phyloP scores from a whole-genome alignment of 2,797 vertebrate genomes.

The Perodicticus potto region DNA sequence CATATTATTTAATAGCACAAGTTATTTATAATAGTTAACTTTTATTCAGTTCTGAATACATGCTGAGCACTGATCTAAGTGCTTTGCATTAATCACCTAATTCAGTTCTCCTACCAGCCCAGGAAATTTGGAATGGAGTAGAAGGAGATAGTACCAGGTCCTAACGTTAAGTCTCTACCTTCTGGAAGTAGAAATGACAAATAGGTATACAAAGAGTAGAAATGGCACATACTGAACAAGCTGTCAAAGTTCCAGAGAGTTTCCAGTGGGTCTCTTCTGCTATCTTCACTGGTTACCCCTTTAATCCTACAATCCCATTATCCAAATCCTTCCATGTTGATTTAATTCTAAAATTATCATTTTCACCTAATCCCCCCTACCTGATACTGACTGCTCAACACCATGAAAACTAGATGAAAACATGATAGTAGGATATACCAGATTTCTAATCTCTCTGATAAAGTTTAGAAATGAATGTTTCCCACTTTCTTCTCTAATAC shows the following conservation, averaged over 20 bases:
- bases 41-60: neutral
- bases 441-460: neutral
- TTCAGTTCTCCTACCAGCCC: neutral
- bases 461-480: constrained; percentile 5
- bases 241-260: neutral
- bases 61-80: neutral
- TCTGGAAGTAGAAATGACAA: neutral
- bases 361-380: neutral
- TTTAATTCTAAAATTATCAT: neutral
- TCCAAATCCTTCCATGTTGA: neutral
- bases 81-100: neutral
- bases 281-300: neutral
- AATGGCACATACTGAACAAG: neutral
- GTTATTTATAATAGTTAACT: neutral
- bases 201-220: neutral
- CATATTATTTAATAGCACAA: neutral
- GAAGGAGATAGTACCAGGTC: neutral
- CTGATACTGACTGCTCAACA: neutral
- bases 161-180: neutral
- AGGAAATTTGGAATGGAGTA: neutral
- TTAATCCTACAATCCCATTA: neutral
- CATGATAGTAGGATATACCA: neutral
- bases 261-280: neutral
- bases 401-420: neutral
- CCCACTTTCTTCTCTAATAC: neutral